phyloP scores from a whole-genome alignment of 37 sponge, comb jelly and placozoan genomes.

The Amphimedon queenslandica region DNA sequence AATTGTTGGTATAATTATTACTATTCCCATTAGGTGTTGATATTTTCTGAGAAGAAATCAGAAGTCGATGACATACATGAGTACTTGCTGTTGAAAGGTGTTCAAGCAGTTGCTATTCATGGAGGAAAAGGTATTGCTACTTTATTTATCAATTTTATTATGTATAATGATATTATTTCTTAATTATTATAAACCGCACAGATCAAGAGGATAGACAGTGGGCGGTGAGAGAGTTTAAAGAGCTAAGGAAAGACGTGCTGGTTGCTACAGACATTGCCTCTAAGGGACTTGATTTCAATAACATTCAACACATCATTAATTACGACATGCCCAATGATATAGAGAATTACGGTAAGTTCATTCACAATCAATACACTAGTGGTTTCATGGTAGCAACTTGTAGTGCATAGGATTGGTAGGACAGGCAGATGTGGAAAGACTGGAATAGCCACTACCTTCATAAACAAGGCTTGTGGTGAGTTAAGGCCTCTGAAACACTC shows the following conservation, averaged over 20 bases:
- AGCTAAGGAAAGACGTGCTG: constrained; percentile 86
- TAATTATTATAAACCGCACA: too few species aligned
- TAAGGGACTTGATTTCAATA: constrained; percentile 93
- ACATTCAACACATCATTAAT: constrained; percentile 97
- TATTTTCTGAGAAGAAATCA: constrained; percentile 98
- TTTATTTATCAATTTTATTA: too few species aligned
- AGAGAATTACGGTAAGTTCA: constrained; percentile 97
- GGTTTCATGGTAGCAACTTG: too few species aligned
- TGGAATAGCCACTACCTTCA: constrained; percentile 97
- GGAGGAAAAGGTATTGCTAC: constrained; percentile 88
- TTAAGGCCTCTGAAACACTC: too few species aligned
- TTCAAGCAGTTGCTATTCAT: constrained; percentile 93
- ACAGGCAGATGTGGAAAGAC: constrained; percentile 97
- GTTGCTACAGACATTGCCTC: constrained; percentile 98
- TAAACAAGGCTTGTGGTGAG: constrained; percentile 86
- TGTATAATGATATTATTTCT: too few species aligned
- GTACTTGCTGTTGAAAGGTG: constrained; percentile 96
- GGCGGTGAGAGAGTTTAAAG: constrained; percentile 86
- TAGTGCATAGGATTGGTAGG: constrained; percentile 96
- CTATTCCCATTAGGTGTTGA: constrained; percentile 53
- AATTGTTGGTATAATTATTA: too few species aligned
- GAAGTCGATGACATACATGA: constrained; percentile 99
- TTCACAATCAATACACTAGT: too few species aligned
- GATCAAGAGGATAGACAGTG: constrained; percentile 97
- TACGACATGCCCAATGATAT: constrained; percentile 99